Percentiles rank a stretch among this genome's conserved stretches.
Conservation (phyloP, 2,888 invertebrate genomes). For the Drosophila yooni region DNA sequence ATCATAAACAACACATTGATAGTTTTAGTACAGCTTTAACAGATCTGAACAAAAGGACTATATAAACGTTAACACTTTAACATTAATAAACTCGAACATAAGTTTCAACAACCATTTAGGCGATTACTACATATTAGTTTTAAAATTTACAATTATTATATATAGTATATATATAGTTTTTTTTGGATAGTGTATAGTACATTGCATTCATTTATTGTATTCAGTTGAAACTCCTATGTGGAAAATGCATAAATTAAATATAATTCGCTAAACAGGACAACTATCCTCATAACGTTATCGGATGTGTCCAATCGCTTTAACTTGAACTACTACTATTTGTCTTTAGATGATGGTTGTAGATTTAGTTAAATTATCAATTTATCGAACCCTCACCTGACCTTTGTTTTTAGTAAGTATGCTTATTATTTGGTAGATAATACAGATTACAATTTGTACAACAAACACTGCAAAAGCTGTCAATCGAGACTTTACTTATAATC, state of each 20-base stretch:
- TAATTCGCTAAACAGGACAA: conserved; percentile 31
- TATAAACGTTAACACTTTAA: conserved; percentile 22
- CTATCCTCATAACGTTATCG: conserved; percentile 3
- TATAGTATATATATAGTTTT: background rate
- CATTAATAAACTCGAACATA: conserved; percentile 33
- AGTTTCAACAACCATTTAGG: conserved; percentile 36
- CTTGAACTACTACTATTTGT: conserved; percentile 19
- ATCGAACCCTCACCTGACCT: background rate
- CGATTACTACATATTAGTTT: conserved; percentile 40
- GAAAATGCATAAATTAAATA: conserved; percentile 60
- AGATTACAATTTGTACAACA: conserved; percentile 40
- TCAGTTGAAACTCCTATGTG: conserved; percentile 64
- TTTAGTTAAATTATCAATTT: conserved; percentile 6
- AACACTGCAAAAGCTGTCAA: conserved; percentile 32
- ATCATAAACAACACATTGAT: conserved; percentile 10
- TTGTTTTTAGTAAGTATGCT: background rate
- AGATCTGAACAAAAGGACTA: conserved; percentile 16
- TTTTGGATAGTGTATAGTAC: conserved; percentile 37
- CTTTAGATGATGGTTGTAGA: conserved; percentile 13
- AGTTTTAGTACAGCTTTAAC: conserved; percentile 22
- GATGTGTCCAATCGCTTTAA: conserved; percentile 13
- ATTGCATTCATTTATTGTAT: conserved; percentile 61
- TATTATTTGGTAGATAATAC: conserved; percentile 34
- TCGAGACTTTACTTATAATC: conserved; percentile 5
- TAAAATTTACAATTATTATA: conserved; percentile 22